These are phyloP conservation scores for Rhinopomastus cyanomelas DNA, from an alignment of 2,113 vertebrate genomes.

Conservation along the genomic window DNA sequence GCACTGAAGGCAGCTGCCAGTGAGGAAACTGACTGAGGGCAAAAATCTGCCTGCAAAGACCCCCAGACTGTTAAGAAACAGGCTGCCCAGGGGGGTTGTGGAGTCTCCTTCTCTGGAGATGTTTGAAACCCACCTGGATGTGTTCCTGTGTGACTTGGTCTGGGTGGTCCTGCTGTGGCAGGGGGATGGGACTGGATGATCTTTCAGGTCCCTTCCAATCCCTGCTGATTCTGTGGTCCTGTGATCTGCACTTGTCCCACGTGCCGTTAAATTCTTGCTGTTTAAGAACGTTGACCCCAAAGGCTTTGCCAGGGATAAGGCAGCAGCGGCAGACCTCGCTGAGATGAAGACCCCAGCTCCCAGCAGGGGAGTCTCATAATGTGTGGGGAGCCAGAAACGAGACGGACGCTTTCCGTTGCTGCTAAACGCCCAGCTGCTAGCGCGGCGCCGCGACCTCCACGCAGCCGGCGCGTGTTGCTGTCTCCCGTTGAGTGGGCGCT, in stretches of 20 bases:
- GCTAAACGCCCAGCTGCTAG: not conserved
- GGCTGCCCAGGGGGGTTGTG: no score
- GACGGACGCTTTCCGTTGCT: constrained; percentile 25
- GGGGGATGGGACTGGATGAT: no score
- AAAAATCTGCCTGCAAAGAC: not conserved
- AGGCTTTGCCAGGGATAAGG: not conserved
- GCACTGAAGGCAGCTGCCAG: not conserved
- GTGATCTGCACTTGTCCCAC: no score
- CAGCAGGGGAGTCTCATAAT: constrained; percentile 8
- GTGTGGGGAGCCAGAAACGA: not conserved
- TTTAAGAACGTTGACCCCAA: constrained; percentile 33
- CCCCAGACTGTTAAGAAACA: not conserved
- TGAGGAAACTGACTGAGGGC: not conserved
- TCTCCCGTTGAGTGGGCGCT: constrained; percentile 2
- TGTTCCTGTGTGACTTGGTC: no score
- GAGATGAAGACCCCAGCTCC: constrained; percentile 29
- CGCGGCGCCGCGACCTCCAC: not conserved
- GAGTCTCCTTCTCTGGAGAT: no score
- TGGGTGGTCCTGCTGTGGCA: no score
- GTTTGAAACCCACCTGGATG: no score
- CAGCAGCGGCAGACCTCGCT: constrained; percentile 41
- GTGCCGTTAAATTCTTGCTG: constrained; percentile 32
- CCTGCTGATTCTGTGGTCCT: no score
- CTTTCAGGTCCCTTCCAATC: no score
- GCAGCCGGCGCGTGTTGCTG: not conserved